Conservation (phyloP, 1,140 invertebrate genomes). For the Drosophila sp. region DNA sequence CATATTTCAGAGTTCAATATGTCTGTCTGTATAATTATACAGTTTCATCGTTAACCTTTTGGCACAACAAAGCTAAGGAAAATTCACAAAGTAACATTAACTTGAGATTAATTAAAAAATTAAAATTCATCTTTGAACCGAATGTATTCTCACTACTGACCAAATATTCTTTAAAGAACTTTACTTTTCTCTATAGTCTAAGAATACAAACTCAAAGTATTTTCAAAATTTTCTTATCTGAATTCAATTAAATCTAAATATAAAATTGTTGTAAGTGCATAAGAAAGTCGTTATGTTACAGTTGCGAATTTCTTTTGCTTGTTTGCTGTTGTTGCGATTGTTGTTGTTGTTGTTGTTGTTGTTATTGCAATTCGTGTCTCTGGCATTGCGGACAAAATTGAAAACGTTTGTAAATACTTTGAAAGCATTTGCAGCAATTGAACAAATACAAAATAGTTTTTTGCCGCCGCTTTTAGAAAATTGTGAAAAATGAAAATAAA, state of each 20-base stretch:
- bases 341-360: neutral
- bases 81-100: no score
- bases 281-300: neutral
- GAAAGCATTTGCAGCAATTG: constrained; percentile 80
- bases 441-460: constrained; percentile 73
- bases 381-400: constrained; percentile 59
- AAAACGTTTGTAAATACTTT: constrained; percentile 81
- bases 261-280: constrained; percentile 12
- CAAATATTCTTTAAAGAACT: no score
- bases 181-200: no score
- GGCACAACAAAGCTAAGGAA: no score
- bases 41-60: no score
- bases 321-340: constrained; percentile 11
- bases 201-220: no score
- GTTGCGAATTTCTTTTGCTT: constrained; percentile 16
- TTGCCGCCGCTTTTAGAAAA: constrained; percentile 57
- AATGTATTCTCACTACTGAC: no score
- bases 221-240: no score
- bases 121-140: no score
- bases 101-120: no score
- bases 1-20: no score
- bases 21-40: no score
- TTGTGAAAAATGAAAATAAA: constrained; percentile 66
- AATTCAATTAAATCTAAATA: neutral
- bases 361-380: constrained; percentile 68